phyloP scores from a whole-genome alignment of 2,888 invertebrate genomes.

The Exocentrus adspersus region DNA sequence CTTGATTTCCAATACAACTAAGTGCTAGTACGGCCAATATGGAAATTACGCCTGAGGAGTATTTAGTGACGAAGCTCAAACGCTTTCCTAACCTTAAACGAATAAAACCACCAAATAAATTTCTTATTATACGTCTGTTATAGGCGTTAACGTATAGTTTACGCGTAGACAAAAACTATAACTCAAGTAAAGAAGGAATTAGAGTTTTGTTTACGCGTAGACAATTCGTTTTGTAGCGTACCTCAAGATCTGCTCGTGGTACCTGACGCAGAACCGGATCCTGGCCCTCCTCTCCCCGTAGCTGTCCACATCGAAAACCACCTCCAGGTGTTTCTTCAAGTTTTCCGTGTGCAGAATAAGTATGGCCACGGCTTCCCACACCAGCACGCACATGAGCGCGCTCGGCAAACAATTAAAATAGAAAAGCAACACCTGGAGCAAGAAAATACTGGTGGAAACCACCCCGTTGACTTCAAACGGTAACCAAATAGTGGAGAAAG shows the following conservation, averaged over 20 bases:
- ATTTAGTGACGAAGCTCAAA: not conserved
- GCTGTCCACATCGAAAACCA: not conserved
- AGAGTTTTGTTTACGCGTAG: too few relatives aligned
- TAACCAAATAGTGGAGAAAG: slow-evolving; percentile 10
- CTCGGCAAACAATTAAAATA: not conserved
- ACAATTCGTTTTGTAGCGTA: too few relatives aligned
- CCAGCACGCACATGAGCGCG: not conserved
- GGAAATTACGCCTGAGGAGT: slow-evolving; percentile 28
- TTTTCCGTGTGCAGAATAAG: slow-evolving; percentile 9
- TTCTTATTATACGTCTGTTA: too few relatives aligned
- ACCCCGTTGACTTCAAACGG: not conserved
- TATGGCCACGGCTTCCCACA: not conserved
- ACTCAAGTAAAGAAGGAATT: too few relatives aligned
- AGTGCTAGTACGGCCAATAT: slow-evolving; percentile 30
- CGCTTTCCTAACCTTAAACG: not conserved
- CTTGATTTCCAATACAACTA: slow-evolving; percentile 34
- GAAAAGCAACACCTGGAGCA: not conserved
- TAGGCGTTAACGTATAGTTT: too few relatives aligned
- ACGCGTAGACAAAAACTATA: too few relatives aligned
- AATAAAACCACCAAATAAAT: too few relatives aligned
- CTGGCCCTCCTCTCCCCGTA: not conserved
- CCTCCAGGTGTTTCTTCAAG: not conserved
- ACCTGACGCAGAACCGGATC: not conserved
- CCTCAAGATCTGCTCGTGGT: slow-evolving; percentile 3
- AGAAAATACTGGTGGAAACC: not conserved